Percentiles rank a stretch among this genome's conserved stretches.
phyloP scores from a whole-genome alignment of 2,113 vertebrate genomes.

The Microtus oregoni region DNA sequence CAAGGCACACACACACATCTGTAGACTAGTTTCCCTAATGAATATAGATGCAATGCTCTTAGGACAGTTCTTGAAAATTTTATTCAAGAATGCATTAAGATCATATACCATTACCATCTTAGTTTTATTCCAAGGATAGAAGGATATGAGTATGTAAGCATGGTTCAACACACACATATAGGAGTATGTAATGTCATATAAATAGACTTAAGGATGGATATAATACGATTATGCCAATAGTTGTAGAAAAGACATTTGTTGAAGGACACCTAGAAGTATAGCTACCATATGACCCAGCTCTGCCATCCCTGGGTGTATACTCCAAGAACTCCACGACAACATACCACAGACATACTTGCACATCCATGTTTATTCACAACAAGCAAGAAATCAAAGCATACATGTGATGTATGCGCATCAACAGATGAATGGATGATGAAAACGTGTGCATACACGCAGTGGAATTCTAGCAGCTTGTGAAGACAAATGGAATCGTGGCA shows the following conservation, averaged over 20 bases:
- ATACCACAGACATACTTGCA: not conserved
- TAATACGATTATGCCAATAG: not conserved
- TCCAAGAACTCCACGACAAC: not conserved
- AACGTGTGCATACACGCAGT: not conserved
- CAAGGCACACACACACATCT: not conserved
- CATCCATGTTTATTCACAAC: not conserved
- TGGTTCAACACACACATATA: not conserved
- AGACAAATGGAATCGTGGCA: not conserved
- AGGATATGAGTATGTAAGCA: not conserved
- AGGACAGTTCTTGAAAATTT: not conserved
- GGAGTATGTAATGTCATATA: not conserved
- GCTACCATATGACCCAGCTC: not conserved
- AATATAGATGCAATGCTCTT: not conserved
- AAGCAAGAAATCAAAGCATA: not conserved
- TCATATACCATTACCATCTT: too few species aligned
- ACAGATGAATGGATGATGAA: not conserved
- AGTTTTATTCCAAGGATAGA: too few species aligned
- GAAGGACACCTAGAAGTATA: not conserved
- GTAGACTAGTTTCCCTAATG: not conserved
- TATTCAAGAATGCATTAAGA: not conserved
- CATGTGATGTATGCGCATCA: not conserved
- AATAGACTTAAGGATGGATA: not conserved
- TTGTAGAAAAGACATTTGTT: not conserved
- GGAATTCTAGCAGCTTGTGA: not conserved
- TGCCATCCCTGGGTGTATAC: not conserved